Evolutionary conservation across 2,797 vertebrate genomes (phyloP).

Genomic region (Micromesistius poutassou): DNA sequence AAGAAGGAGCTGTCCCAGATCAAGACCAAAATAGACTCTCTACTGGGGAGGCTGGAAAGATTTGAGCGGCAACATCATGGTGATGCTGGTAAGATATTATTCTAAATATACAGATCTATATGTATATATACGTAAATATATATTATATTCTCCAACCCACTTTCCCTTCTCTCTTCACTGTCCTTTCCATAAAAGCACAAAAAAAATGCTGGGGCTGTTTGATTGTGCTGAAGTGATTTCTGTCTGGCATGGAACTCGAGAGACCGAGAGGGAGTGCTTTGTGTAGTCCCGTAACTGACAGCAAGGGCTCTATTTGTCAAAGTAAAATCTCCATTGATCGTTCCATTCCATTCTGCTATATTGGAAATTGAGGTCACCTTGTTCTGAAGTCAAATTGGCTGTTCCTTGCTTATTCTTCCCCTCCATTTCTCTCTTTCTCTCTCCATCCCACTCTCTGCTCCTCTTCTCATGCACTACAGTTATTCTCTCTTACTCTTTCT

Average conservation of each 20-base stretch:
- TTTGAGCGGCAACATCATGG: slow-evolving; percentile 93
- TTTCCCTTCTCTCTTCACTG: no score
- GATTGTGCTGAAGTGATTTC: slow-evolving; percentile 21
- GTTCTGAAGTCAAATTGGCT: slow-evolving; percentile 15
- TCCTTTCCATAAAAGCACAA: no score
- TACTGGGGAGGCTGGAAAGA: slow-evolving; percentile 93
- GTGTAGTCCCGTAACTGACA: slow-evolving; percentile 9
- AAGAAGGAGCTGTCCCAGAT: slow-evolving; percentile 97
- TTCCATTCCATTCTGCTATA: slow-evolving; percentile 6
- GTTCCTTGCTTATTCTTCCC: slow-evolving; percentile 17
- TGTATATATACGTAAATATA: background rate
- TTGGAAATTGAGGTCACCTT: background rate
- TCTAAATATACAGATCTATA: slow-evolving; percentile 2
- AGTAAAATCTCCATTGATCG: background rate
- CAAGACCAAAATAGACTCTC: slow-evolving; percentile 96
- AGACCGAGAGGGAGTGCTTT: slow-evolving; percentile 21
- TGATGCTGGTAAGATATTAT: slow-evolving; percentile 82
- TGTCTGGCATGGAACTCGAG: slow-evolving; percentile 8
- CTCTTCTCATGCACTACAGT: background rate
- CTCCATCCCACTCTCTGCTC: background rate
- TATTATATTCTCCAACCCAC: no score
- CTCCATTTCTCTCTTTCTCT: background rate
- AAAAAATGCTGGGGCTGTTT: slow-evolving; percentile 8
- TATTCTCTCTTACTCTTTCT: no score
- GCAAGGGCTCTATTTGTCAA: background rate